Percentiles rank a stretch among this genome's conserved stretches.
phyloP scores from a whole-genome alignment of 2,797 vertebrate genomes.

The Poecilia wingei region DNA sequence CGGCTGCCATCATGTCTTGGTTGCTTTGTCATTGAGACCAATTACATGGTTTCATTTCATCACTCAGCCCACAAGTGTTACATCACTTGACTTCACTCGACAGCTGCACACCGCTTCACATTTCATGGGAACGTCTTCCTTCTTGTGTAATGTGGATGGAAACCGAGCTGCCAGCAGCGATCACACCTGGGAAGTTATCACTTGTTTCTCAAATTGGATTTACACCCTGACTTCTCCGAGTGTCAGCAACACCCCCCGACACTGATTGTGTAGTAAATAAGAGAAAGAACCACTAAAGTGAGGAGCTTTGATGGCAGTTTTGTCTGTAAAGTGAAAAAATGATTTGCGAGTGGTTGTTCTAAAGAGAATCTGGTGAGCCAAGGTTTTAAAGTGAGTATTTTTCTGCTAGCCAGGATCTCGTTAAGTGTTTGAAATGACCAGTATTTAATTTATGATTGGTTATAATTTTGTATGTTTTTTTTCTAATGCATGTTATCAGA shows the following conservation, averaged over 20 bases:
- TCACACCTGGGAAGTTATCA: constrained; percentile 2
- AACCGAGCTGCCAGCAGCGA: not conserved
- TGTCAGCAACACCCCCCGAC: not conserved
- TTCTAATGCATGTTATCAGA: not conserved
- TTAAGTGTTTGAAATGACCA: not conserved
- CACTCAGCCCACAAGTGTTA: not conserved
- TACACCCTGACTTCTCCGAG: not conserved
- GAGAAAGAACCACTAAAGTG: not conserved
- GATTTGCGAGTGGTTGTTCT: not conserved
- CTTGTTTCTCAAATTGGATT: not conserved
- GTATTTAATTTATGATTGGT: not conserved
- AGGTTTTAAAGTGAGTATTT: not conserved
- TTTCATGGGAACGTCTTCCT: not conserved
- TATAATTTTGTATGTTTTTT: not conserved
- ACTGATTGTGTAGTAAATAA: not conserved
- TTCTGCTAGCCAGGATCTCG: not conserved
- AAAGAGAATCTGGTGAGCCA: not conserved
- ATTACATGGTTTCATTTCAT: constrained; percentile 37
- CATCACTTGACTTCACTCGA: constrained; percentile 3
- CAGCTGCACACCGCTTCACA: not conserved
- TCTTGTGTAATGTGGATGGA: not conserved
- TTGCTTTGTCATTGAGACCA: constrained; percentile 14
- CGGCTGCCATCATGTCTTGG: constrained; percentile 3
- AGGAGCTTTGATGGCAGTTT: not conserved
- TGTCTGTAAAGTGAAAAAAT: not conserved